Conservation (phyloP, 2,113 vertebrate species). For the Odobenus rosmarus region DNA sequence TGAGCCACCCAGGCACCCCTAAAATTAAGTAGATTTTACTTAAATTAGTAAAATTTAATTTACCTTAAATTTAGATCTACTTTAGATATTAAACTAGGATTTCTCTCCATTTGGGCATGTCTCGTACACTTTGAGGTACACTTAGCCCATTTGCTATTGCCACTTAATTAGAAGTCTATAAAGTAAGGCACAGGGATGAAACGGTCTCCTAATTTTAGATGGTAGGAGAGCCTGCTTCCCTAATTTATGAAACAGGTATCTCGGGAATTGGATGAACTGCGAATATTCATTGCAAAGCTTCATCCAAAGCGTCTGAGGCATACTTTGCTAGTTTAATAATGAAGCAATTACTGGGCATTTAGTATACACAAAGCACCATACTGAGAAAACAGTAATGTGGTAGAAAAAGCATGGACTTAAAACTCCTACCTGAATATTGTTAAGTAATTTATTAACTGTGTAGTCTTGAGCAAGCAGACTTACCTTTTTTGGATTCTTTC, state of each 20-base stretch:
- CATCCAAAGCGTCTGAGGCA: neutral
- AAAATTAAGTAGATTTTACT: neutral
- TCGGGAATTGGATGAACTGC: neutral
- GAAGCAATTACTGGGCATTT: neutral
- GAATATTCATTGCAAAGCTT: neutral
- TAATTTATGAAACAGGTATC: neutral
- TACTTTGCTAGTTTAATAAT: neutral
- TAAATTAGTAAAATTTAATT: too few relatives aligned
- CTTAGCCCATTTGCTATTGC: neutral
- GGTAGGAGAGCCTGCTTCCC: neutral
- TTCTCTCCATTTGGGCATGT: neutral
- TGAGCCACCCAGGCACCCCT: neutral
- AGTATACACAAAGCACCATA: neutral
- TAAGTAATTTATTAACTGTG: neutral
- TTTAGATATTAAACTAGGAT: neutral
- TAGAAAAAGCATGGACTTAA: neutral
- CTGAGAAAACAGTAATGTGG: neutral
- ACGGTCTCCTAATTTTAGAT: neutral
- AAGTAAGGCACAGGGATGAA: neutral
- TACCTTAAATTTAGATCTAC: neutral
- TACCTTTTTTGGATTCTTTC: neutral
- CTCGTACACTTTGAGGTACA: neutral
- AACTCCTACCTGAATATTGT: neutral
- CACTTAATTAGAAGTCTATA: neutral
- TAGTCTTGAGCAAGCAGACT: neutral